Evolutionary conservation across 1,140 invertebrate species (phyloP).

Genomic region (Sycophila sp.): DNA sequence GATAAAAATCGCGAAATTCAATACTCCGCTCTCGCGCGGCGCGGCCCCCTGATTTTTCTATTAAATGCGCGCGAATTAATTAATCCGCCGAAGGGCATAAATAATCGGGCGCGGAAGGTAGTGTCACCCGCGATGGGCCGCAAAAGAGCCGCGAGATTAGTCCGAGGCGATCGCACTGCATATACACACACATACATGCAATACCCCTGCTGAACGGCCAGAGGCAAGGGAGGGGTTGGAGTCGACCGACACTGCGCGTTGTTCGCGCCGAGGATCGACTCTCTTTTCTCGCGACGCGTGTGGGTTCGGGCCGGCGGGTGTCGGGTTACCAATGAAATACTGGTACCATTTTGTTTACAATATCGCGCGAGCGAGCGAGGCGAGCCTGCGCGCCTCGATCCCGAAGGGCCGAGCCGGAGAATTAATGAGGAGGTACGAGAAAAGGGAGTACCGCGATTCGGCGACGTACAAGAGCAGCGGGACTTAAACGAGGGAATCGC

Average conservation of each 20-base stretch:
- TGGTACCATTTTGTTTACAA: slow-evolving; percentile 67
- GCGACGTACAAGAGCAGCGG: neutral
- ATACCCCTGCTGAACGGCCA: no score
- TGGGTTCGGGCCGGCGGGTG: slow-evolving; percentile 57
- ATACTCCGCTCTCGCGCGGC: neutral
- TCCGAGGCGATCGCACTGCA: no score
- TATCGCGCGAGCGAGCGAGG: slow-evolving; percentile 52
- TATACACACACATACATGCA: no score
- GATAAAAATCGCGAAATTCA: neutral
- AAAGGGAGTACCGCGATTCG: no score
- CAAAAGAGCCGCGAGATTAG: neutral
- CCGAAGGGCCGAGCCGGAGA: neutral
- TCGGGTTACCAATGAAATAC: slow-evolving; percentile 66
- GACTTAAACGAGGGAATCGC: neutral
- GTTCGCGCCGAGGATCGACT: neutral
- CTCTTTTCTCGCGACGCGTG: slow-evolving; percentile 53
- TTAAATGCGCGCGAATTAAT: neutral
- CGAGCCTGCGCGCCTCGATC: slow-evolving; percentile 43
- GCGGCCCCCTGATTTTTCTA: neutral
- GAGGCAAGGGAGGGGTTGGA: no score
- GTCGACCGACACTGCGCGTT: no score
- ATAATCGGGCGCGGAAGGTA: neutral
- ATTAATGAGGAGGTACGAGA: no score
- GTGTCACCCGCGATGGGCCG: neutral
- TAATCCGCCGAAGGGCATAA: neutral